Evolutionary conservation across 2,888 invertebrate genomes (phyloP), one percentile per base, ranked within the genome.

Genomic region (Synanthedon formicaeformis): DNA sequence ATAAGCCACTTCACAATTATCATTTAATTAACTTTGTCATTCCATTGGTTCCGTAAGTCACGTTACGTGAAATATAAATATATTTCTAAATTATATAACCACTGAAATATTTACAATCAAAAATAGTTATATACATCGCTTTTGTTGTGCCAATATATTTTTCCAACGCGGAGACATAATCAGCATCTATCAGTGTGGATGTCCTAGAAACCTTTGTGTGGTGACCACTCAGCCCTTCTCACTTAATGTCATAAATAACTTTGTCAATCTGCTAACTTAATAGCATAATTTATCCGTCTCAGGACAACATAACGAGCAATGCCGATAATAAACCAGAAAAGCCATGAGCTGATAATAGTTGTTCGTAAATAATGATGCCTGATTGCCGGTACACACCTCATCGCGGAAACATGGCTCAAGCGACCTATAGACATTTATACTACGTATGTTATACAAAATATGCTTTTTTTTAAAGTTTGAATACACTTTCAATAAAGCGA

Each of bases 191-290:
- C 13, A 48, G 16, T 14, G 13, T 14, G 16, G 16, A 48, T 48
- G 13, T 48, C 13, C 16, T 48, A 48, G 13, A 14, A 48, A 48
- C 13, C 13, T 48, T 14, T 48, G 16, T 14, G 16, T 34, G 34
- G 34, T 34, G 34, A 77, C 76, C 74, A 78, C 78, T 77, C 77
- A 78, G 67, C 71, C 70, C 67, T 74, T 75, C 79, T 77, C 78
- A 76, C 81, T 81, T 77, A 79, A 78, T 71, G 76, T 83, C 83
- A 85, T 86, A 86, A 86, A 86, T 84, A 86, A 85, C 82, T 85
- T 82, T 85, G 86, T 86, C 85, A 86, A 84, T 85, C 86, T 81
- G 82, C 85, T 84, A 84, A 86, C 86, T 85, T 86, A 86, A 86
- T 85, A 83, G 85, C 81, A 85, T 83, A 86, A 86, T 84, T 86